Base-by-base conservation (phyloP, 2,797 vertebrate genomes). In the Tenualosa thibaudeaui region DNA sequence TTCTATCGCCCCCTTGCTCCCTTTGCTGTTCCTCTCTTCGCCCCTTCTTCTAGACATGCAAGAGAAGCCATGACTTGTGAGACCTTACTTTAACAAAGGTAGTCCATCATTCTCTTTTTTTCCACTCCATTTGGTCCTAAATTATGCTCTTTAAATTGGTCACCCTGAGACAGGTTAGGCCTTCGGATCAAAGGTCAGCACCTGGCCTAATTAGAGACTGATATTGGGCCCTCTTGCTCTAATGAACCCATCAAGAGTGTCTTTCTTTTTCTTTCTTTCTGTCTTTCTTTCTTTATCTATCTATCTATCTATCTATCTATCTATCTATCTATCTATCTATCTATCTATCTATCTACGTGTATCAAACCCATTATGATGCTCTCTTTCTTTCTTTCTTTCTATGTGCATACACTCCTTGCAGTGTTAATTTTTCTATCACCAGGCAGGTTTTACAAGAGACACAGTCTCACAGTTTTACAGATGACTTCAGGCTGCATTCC, bases 121-220 rank as follows among this genome's bases (percentile, higher is more conserved):
- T 62, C 43, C 31, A 56, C 60, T 65, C 40, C 50, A 22, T 46
- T 78, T 17, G 6, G 40, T 75, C 86, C 86, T 86, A 90, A 91
- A 90, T 87, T 90, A 91, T 90, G 88, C 90, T 89, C 62, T 90
- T 84, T 91, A 91, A 90, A 92, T 84, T 89, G 89, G 91, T 89
- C 88, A 86, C 43, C 82, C 37, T 83, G 89, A 92, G 90, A 91
- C 84, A 86, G 87, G 84, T 89, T 87, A 87, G 83, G 82, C 71
- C 87, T 87, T 85, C 84, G 62, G 90, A 92, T 92, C 91, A 92
- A 92, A 93, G 91, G 90, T 89, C 91, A 92, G 83, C 88, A 90
- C 90, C 92, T 91, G 88, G 89, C 88, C 92, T 93, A 93, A 94
- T 94, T 93, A 91, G 92, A 87, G 89, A 84, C 86, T 49, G 88